phyloP scores from a whole-genome alignment of 92 coral and sea anemone genomes.

The Blastomussa wellsi region DNA sequence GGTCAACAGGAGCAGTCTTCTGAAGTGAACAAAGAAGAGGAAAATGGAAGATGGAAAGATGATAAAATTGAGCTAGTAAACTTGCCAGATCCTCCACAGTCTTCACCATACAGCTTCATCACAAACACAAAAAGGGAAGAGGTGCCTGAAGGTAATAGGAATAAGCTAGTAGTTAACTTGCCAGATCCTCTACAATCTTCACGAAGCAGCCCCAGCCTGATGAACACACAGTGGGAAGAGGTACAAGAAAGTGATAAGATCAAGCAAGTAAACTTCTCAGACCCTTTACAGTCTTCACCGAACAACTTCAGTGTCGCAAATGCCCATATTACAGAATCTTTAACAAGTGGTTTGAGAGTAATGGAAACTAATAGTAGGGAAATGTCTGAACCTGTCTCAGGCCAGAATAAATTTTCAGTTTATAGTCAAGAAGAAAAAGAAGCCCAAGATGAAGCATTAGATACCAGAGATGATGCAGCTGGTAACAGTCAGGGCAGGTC shows the following conservation, averaged over 20 bases:
- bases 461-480: not conserved
- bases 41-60: not conserved
- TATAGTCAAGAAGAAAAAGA: not conserved
- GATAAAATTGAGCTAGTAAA: not conserved
- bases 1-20: slow-evolving; percentile 16
- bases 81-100: not conserved
- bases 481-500: not conserved
- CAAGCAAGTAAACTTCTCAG: not conserved
- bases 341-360: not conserved
- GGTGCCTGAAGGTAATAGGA: not conserved
- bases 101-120: too few species aligned
- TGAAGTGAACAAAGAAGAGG: not conserved
- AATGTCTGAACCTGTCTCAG: not conserved
- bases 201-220: not conserved
- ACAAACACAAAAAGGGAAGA: too few species aligned
- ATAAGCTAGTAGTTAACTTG: not conserved
- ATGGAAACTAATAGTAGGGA: not conserved
- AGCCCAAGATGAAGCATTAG: not conserved
- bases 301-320: not conserved
- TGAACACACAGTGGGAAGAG: not conserved
- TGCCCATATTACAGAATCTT: not conserved
- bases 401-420: not conserved
- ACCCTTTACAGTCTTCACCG: not conserved
- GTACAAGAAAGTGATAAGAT: not conserved
- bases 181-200: not conserved